Percentiles rank a stretch among this genome's conserved stretches.
These are phyloP conservation scores for Acholoe squamosa DNA, from an alignment of 2,888 invertebrate genomes.

Conservation along the genomic window DNA sequence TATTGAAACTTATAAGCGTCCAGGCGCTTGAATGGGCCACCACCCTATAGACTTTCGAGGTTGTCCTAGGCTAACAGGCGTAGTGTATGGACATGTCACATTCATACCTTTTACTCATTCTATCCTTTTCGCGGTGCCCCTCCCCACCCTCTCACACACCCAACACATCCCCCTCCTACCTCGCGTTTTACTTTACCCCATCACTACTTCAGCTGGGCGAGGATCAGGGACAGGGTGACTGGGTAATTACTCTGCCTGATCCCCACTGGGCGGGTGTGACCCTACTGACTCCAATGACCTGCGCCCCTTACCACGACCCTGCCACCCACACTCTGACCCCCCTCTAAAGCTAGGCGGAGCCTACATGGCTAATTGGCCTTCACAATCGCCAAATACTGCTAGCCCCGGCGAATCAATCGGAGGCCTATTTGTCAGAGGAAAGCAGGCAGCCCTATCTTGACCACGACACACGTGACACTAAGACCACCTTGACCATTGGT, in stretches of 20 bases:
- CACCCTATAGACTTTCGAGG: no score
- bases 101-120: neutral
- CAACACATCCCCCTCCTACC: neutral
- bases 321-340: neutral
- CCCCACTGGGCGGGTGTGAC: neutral
- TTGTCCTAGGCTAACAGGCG: no score
- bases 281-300: neutral
- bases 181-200: neutral
- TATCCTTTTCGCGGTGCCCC: neutral
- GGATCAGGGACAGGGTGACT: conserved; percentile 5
- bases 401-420: conserved; percentile 10
- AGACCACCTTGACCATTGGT: conserved; percentile 2
- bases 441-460: conserved; percentile 35
- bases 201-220: neutral
- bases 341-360: neutral
- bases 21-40: no score
- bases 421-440: conserved; percentile 29
- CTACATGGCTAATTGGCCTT: conserved; percentile 13
- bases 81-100: no score
- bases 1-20: no score
- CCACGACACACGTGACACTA: conserved; percentile 43
- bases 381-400: conserved; percentile 30
- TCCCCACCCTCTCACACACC: neutral
- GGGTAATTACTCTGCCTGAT: conserved; percentile 38
- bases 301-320: neutral